Conservation (phyloP, 2,888 invertebrate species). For the Eupsilia transversa region DNA sequence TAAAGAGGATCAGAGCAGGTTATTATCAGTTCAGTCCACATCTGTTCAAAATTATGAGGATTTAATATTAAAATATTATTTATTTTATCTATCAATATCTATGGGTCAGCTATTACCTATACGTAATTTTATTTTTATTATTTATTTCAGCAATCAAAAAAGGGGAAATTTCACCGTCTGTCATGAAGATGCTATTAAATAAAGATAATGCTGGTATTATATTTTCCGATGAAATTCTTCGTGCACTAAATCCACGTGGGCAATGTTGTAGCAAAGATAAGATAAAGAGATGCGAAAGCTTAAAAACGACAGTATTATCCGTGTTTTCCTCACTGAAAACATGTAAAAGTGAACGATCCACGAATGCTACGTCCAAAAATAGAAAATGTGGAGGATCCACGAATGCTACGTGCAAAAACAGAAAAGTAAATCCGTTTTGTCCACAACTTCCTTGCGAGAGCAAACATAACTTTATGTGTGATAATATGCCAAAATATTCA, state of each 20-base stretch:
- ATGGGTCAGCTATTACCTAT: no score
- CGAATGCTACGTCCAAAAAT: background rate
- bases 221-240: conserved; percentile 51
- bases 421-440: background rate
- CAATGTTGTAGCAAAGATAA: background rate
- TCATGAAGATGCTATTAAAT: conserved; percentile 46
- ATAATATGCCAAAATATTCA: conserved; percentile 43
- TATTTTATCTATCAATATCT: background rate
- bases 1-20: conserved; percentile 46
- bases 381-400: conserved; percentile 32
- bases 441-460: background rate
- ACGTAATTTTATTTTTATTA: background rate
- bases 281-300: conserved; percentile 31
- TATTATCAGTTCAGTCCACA: background rate
- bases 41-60: background rate
- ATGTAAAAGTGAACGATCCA: conserved; percentile 35
- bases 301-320: conserved; percentile 8
- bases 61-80: background rate
- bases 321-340: conserved; percentile 10
- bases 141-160: conserved; percentile 50
- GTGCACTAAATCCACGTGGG: conserved; percentile 11
- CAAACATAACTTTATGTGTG: conserved; percentile 2
- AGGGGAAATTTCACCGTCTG: conserved; percentile 53
- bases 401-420: background rate
- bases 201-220: conserved; percentile 57